Evolutionary conservation across 2,888 invertebrate species (phyloP).

Genomic region (Willowsia nigromaculata): DNA sequence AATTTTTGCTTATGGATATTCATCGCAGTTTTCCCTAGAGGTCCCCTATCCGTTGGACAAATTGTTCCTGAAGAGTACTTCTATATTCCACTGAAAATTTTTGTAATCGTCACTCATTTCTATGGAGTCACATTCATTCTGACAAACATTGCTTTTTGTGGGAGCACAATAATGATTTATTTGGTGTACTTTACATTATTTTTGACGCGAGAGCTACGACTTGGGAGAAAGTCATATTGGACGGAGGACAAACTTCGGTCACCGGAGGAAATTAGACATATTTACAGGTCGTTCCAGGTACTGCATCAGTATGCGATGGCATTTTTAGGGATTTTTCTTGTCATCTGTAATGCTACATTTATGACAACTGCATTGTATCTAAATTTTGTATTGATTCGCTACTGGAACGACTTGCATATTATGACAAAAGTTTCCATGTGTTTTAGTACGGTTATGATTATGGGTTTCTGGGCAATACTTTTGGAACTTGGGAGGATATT

Average conservation of each 20-base stretch:
- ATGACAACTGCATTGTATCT: neutral
- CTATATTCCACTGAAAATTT: too few species aligned
- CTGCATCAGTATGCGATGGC: neutral
- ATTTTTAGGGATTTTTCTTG: neutral
- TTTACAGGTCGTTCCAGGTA: neutral
- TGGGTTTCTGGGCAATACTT: neutral
- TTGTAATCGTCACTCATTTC: too few species aligned
- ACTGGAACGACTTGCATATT: neutral
- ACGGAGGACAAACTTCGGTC: neutral
- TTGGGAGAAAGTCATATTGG: neutral
- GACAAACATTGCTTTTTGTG: too few species aligned
- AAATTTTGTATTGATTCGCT: neutral
- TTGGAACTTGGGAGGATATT: neutral
- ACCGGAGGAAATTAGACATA: neutral
- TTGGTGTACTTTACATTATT: neutral
- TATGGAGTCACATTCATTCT: too few species aligned
- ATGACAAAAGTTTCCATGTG: neutral
- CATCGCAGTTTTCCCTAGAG: too few species aligned
- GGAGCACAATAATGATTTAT: too few species aligned
- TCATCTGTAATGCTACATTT: neutral
- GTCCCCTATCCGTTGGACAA: too few species aligned
- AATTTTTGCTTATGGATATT: too few species aligned
- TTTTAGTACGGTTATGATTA: neutral
- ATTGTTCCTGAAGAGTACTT: too few species aligned
- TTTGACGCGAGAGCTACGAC: neutral